phyloP scores from a whole-genome alignment of 2,113 vertebrate species.

The Vicugna pacos region DNA sequence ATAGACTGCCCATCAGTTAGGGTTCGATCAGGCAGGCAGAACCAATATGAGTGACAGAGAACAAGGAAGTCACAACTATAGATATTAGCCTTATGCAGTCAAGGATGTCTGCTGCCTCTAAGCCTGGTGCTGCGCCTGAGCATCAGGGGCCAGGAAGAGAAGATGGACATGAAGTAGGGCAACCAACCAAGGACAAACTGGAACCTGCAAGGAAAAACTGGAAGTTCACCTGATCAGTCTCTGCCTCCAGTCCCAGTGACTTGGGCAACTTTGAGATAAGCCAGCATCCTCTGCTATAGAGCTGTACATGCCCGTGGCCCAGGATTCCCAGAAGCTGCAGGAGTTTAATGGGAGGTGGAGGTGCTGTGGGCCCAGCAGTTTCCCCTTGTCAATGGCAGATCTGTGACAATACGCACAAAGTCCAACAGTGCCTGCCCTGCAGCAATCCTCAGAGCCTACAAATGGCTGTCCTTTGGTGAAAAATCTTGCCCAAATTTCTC shows the following conservation, averaged over 20 bases:
- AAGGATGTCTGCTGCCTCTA: not conserved
- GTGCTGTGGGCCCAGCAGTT: not conserved
- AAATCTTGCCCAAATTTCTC: not conserved
- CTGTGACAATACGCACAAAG: fast-evolving
- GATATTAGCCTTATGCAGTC: not conserved
- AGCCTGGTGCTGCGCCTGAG: not conserved
- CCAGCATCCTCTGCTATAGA: not conserved
- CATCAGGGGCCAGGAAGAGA: not conserved
- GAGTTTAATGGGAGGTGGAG: not conserved
- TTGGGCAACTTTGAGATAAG: not conserved
- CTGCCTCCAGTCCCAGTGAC: not conserved
- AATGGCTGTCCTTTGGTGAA: not conserved
- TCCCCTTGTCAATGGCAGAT: not conserved
- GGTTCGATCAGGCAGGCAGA: not conserved
- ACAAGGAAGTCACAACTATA: not conserved
- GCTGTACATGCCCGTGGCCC: not conserved
- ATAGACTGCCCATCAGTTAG: not conserved
- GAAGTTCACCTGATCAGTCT: not conserved
- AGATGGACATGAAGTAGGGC: not conserved
- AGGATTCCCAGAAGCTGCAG: not conserved
- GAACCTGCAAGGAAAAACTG: not conserved
- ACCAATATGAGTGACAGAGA: not conserved
- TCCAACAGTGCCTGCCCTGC: not conserved
- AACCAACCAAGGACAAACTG: not conserved
- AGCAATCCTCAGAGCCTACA: not conserved